Evolutionary conservation across 1,140 invertebrate species (phyloP).

Genomic region (Drosophila gunungcola): DNA sequence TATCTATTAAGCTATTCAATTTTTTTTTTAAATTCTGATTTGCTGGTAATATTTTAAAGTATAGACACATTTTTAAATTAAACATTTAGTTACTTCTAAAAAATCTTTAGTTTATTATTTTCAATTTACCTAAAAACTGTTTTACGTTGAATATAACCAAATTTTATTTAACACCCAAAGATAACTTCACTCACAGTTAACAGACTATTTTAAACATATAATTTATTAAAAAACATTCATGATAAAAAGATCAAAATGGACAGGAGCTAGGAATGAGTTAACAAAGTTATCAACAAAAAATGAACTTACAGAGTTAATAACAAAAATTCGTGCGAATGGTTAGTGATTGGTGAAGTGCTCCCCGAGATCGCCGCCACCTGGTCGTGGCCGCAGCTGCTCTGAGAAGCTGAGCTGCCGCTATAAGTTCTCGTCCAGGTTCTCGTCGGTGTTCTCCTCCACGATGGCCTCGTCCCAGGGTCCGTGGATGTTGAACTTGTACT

Average conservation of each 20-base stretch:
- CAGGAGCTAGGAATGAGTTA: conserved; percentile 3
- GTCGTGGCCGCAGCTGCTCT: conserved; percentile 43
- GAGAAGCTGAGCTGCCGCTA: conserved; percentile 75
- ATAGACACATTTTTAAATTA: no score
- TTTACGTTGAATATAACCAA: no score
- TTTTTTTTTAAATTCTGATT: no score
- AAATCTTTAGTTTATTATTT: no score
- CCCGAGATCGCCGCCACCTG: conserved; percentile 55
- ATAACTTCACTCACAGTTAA: no score
- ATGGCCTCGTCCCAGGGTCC: conserved; percentile 98
- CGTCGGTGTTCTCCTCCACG: conserved; percentile 86
- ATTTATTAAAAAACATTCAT: background rate
- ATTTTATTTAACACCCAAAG: no score
- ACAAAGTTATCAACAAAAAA: background rate
- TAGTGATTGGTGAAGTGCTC: conserved; percentile 44
- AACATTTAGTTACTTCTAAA: no score
- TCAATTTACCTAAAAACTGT: no score
- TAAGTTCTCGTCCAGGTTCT: conserved; percentile 77
- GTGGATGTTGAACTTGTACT: conserved; percentile 96
- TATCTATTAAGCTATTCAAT: no score
- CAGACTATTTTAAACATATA: background rate
- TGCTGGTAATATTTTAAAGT: no score
- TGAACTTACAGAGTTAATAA: conserved; percentile 7
- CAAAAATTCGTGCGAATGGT: conserved; percentile 9
- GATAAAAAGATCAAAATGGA: background rate